phyloP scores from a whole-genome alignment of 1,140 invertebrate genomes.

The Lysiphlebus fabarum region DNA sequence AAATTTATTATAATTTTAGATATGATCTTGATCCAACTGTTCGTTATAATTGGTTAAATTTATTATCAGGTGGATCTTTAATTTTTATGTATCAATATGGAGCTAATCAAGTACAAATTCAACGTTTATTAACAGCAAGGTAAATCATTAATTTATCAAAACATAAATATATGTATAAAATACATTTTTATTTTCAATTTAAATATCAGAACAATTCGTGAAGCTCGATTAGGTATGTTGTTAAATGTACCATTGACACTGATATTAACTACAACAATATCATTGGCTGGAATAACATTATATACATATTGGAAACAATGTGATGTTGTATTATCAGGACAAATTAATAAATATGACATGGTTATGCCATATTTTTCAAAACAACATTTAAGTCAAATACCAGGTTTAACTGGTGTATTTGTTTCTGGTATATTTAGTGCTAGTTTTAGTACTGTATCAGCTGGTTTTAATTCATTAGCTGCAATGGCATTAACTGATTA shows the following conservation, averaged over 20 bases:
- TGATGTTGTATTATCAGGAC: constrained; percentile 65
- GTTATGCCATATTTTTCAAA: constrained; percentile 64
- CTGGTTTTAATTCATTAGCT: constrained; percentile 79
- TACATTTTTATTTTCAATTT: too few relatives aligned
- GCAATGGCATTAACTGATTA: constrained; percentile 85
- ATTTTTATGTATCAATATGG: constrained; percentile 75
- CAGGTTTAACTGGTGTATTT: constrained; percentile 66
- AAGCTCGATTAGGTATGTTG: constrained; percentile 63
- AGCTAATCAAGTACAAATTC: constrained; percentile 69
- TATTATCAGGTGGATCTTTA: constrained; percentile 70
- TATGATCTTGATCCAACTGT: constrained; percentile 65
- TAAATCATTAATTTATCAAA: constrained; percentile 30
- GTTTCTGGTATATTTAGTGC: constrained; percentile 65
- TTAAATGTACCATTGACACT: constrained; percentile 66
- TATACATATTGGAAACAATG: constrained; percentile 73
- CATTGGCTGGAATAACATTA: constrained; percentile 72
- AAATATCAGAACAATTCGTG: constrained; percentile 53
- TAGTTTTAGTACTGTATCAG: constrained; percentile 81
- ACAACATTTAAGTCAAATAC: constrained; percentile 64
- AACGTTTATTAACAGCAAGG: constrained; percentile 48
- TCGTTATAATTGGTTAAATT: constrained; percentile 71
- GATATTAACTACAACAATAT: constrained; percentile 63
- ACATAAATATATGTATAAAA: too few relatives aligned
- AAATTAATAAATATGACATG: constrained; percentile 53
- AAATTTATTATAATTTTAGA: constrained; percentile 46